Percentiles rank a stretch among this genome's conserved stretches.
Conservation (phyloP, 2,797 vertebrate species). For the Platyrinchus mystaceus region DNA sequence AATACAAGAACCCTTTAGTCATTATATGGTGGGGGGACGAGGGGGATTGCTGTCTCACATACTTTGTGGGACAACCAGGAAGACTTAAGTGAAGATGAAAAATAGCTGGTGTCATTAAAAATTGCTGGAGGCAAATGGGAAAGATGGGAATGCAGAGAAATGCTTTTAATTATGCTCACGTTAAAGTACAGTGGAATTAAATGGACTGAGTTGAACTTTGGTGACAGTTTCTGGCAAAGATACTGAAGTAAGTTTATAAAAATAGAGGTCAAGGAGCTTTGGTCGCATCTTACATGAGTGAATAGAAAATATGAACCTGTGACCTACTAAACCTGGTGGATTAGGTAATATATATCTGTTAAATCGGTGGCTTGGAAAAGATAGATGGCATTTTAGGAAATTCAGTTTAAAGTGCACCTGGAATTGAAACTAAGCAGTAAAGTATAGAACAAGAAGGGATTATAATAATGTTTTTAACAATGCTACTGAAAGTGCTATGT, state of each 20-base stretch:
- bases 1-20: not conserved
- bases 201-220: not conserved
- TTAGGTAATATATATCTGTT: not conserved
- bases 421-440: not conserved
- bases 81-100: not conserved
- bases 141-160: not conserved
- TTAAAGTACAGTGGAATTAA: not conserved
- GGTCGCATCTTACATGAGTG: not conserved
- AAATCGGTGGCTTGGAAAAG: not conserved
- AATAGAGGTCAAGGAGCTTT: slow-evolving; percentile 43
- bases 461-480: not conserved
- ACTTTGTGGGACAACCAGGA: not conserved
- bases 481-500: not conserved
- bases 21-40: no score
- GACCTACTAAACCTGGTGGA: not conserved
- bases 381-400: not conserved
- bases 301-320: not conserved
- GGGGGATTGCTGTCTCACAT: not conserved
- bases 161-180: not conserved
- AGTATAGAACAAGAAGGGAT: not conserved
- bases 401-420: not conserved
- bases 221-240: not conserved
- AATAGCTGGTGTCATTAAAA: not conserved
- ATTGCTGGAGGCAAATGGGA: not conserved
- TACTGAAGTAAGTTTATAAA: slow-evolving; percentile 32